Percentiles rank a stretch among this genome's conserved stretches.
Conservation (phyloP, 2,113 vertebrate species). For the Psilopsiagon aymara region DNA sequence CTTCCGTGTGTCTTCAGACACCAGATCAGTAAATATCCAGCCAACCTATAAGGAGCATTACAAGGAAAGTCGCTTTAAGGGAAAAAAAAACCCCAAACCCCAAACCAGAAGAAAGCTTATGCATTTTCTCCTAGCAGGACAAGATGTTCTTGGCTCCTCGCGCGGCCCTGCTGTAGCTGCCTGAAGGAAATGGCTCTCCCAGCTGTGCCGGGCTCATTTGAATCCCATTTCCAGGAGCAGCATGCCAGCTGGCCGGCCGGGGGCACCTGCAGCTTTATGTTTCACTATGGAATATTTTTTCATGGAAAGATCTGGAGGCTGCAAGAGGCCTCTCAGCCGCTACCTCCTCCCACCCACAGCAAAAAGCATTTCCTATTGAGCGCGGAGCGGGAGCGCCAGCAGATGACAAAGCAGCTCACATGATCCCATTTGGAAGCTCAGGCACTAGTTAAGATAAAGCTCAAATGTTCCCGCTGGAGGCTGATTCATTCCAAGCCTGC, state of each 20-base stretch:
- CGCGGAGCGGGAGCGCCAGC: not conserved
- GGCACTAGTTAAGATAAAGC: not conserved
- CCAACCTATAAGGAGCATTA: slow-evolving; percentile 82
- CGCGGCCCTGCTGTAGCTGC: slow-evolving; percentile 12
- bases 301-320: slow-evolving; percentile 58
- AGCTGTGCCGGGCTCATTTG: slow-evolving; percentile 48
- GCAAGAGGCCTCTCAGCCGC: slow-evolving; percentile 16
- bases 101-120: slow-evolving; percentile 13
- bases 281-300: slow-evolving; percentile 46
- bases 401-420: slow-evolving; percentile 29
- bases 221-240: slow-evolving; percentile 60
- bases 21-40: slow-evolving; percentile 97
- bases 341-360: not conserved
- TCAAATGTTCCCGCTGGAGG: not conserved
- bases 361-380: not conserved
- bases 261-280: slow-evolving; percentile 53
- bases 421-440: not conserved
- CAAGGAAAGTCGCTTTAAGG: not conserved
- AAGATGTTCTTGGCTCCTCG: slow-evolving; percentile 59
- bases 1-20: slow-evolving; percentile 96
- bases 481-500: not conserved
- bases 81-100: not conserved
- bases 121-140: slow-evolving; percentile 36
- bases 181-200: slow-evolving; percentile 62
- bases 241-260: slow-evolving; percentile 38